phyloP scores from a whole-genome alignment of 2,113 vertebrate genomes.

The Girardinichthys multiradiatus region DNA sequence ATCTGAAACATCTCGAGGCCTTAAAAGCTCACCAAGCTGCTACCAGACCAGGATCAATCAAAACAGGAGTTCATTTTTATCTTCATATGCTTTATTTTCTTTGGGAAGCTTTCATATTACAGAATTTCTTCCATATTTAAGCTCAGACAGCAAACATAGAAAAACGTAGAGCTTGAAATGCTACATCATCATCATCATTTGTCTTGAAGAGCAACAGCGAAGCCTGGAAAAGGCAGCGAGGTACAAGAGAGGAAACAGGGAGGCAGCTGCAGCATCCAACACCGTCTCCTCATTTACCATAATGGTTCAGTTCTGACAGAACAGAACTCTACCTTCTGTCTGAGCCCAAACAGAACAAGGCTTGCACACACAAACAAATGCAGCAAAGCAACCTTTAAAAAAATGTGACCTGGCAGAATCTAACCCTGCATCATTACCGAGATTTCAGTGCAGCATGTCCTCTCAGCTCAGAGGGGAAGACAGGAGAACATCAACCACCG shows the following conservation, averaged over 20 bases:
- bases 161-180: slow-evolving; percentile 71
- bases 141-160: slow-evolving; percentile 65
- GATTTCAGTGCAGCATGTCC: slow-evolving; percentile 34
- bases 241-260: slow-evolving; percentile 45
- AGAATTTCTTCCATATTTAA: slow-evolving; percentile 57
- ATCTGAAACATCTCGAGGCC: neutral
- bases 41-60: neutral
- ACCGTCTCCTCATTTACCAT: slow-evolving; percentile 69
- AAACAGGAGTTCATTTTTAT: slow-evolving; percentile 21
- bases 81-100: slow-evolving; percentile 80
- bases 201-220: too few relatives aligned
- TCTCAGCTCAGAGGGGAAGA: slow-evolving; percentile 75
- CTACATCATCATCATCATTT: slow-evolving; percentile 66
- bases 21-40: too few relatives aligned
- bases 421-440: slow-evolving; percentile 71
- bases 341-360: slow-evolving; percentile 39
- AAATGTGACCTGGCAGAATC: slow-evolving; percentile 36
- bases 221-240: slow-evolving; percentile 70
- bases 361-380: slow-evolving; percentile 21
- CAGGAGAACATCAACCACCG: neutral
- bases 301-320: slow-evolving; percentile 38
- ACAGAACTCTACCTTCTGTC: slow-evolving; percentile 37
- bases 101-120: slow-evolving; percentile 77
- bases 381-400: slow-evolving; percentile 35
- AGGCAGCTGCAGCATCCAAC: slow-evolving; percentile 49